Base-by-base conservation (phyloP, 2,888 invertebrate species). In the Gastrophysa polygoni region DNA sequence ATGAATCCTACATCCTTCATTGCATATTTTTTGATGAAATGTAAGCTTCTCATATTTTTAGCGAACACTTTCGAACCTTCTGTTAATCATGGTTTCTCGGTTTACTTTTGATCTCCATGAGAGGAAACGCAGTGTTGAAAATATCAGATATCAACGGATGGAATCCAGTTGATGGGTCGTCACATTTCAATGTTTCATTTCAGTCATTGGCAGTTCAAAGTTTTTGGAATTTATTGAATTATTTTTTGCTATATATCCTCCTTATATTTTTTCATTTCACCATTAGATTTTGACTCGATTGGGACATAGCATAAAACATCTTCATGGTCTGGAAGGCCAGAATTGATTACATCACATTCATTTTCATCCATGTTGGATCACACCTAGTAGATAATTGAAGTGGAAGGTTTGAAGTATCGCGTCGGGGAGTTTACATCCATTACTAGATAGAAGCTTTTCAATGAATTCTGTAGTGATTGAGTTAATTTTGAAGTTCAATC, bases 381-480 rank as follows among this genome's bases (percentile, higher is more conserved):
- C 11, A 54, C 24, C 10, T 52, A 52, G 38, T 52, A 32, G 4
- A 52, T 52, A 29, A 29, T 34, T 16, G 52, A 34, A 52, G 17
- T 20, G 17, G 52, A 32, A 10, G 18, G n/a, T 32, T 34, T 34
- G 21, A 34, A 32, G 17, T 34, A 32, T 34, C 52, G 32, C 20
- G 52, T 52, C n/a, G 52, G 28, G 17, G 32, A 38, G 17, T 34
- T 52, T 3, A 52, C 52, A 32, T 32, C 11, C 52, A 52, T 32
- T 34, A 17, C 20, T 32, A 52, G 18, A 34, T 34, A 18, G n/a
- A 20, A 28, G 50, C 28, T 28, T 2, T 29, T 18, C 17, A 52
- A 17, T 34, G 34, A 52, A 14, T 52, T 52, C 21, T 29, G 11
- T 20, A 52, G 17, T 11, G 20, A 52, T 6, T n/a, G 32, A 14